Evolutionary conservation across 2,113 vertebrate genomes (phyloP).

Genomic region (Sander vitreus): DNA sequence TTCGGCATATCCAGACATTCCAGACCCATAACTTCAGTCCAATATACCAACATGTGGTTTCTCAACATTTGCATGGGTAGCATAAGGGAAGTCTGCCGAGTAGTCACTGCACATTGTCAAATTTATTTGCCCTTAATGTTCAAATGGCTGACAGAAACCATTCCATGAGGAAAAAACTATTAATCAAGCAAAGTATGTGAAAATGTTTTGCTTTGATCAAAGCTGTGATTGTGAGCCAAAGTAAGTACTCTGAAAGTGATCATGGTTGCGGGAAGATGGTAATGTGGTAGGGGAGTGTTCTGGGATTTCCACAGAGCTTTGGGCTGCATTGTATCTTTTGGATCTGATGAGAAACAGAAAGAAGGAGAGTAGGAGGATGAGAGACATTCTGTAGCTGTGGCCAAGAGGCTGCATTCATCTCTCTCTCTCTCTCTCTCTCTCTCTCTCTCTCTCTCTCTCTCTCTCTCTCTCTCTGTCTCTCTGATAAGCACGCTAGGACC

Average conservation of each 20-base stretch:
- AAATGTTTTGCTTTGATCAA: constrained; percentile 76
- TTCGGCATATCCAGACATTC: neutral
- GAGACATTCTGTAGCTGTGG: constrained; percentile 23
- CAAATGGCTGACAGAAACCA: constrained; percentile 43
- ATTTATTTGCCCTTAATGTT: constrained; percentile 56
- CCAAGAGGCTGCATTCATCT: constrained; percentile 18
- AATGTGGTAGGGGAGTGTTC: constrained; percentile 42
- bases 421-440: neutral
- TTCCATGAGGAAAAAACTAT: constrained; percentile 41
- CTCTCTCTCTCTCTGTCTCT: neutral
- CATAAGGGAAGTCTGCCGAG: constrained; percentile 13
- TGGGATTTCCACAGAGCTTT: constrained; percentile 52
- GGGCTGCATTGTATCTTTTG: constrained; percentile 28
- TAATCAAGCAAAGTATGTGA: constrained; percentile 35
- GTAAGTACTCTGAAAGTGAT: constrained; percentile 70
- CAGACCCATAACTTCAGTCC: neutral
- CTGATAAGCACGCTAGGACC: neutral
- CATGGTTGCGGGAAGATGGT: constrained; percentile 37
- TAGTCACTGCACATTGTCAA: constrained; percentile 53
- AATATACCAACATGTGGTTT: constrained; percentile 35
- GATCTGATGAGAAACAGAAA: constrained; percentile 67
- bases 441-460: neutral
- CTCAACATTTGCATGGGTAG: constrained; percentile 19
- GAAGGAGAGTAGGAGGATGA: neutral
- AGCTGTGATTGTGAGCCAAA: constrained; percentile 67